Evolutionary conservation across 2,888 invertebrate species (phyloP), one percentile per base, ranked within the genome.

Genomic region (Epinotia demarniana): DNA sequence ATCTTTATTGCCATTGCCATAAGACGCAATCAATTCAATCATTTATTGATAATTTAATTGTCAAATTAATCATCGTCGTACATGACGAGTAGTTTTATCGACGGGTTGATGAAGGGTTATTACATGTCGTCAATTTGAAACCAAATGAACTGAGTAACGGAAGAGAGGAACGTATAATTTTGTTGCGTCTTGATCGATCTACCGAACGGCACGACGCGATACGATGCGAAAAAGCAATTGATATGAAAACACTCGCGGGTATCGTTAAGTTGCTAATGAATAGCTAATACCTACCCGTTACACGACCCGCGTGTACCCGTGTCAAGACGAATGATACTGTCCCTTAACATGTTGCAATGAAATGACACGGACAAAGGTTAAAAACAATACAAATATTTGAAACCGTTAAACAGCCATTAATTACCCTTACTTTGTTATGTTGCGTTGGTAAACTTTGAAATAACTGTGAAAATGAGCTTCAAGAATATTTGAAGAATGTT

Each of bases 161-260:
- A 87, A 89, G 83, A 88, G 83, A 83, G 82, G 79, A 89, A 88
- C 90, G 78, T 90, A 84, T 90, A 91, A 92, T 92, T 91, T 90
- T 75, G 83, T 81, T 82, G 80, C 82, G 79, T 85, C 77, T 82
- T 81, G 81, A 79, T 85, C 83, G 84, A 86, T 86, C 70, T 77
- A 63, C 75, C 84, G 85, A 85, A 84, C 86, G 58, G 69, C 58
- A 69, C 69, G 57, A 39, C 57, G 39, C 39, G 69, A 60, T 69
- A 69, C 69, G 66, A 74, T 70, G 70, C 70, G 86, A 86, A 86
- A 88, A 86, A 85, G 82, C 83, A 81, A 81, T 85, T 83, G 82
- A 84, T 85, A 82, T 83, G 83, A 83, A 81, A 82, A 81, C 80
- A 88, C 87, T 85, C 78, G 81, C 70, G 83, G 88, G 86, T 78